Conservation (phyloP, 2,888 invertebrate species). For the Boloria euphrosyne region DNA sequence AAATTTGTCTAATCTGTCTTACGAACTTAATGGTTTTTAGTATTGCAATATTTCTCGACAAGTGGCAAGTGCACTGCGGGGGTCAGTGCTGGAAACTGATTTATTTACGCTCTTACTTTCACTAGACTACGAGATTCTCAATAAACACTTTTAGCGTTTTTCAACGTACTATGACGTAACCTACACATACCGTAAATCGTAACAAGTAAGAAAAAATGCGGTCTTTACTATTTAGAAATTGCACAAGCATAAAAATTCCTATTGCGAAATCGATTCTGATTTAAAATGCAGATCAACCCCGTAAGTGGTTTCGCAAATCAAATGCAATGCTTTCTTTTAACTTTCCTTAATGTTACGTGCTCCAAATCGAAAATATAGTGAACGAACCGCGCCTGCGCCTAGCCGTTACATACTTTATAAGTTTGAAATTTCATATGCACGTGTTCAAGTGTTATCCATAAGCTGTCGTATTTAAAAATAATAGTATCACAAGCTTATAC, state of each 20-base stretch:
- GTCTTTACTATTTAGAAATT: conserved; percentile 12
- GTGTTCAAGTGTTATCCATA: too few relatives aligned
- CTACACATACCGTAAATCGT: not conserved
- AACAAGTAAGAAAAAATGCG: conserved; percentile 5
- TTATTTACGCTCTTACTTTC: conserved; percentile 73
- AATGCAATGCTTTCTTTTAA: conserved; percentile 36
- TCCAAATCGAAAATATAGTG: conserved; percentile 32
- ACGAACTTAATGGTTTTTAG: conserved; percentile 28
- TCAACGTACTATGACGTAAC: conserved; percentile 41
- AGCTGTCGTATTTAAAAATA: too few relatives aligned
- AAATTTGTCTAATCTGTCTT: conserved; percentile 11
- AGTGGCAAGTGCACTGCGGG: conserved; percentile 63
- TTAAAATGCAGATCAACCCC: conserved; percentile 53
- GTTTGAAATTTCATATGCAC: too few relatives aligned
- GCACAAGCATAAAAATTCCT: conserved; percentile 27
- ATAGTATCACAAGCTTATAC: not conserved
- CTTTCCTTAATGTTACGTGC: conserved; percentile 54
- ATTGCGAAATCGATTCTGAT: conserved; percentile 33
- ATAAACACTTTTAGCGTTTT: conserved; percentile 37
- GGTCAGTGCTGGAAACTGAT: conserved; percentile 55
- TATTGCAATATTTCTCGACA: conserved; percentile 45
- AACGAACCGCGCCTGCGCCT: not conserved
- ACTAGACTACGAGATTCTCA: conserved; percentile 53
- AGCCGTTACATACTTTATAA: not conserved
- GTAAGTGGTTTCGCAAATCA: conserved; percentile 49